These are phyloP conservation scores for Mantis religiosa DNA, from an alignment of 2,888 invertebrate species.

Conservation along the genomic window DNA sequence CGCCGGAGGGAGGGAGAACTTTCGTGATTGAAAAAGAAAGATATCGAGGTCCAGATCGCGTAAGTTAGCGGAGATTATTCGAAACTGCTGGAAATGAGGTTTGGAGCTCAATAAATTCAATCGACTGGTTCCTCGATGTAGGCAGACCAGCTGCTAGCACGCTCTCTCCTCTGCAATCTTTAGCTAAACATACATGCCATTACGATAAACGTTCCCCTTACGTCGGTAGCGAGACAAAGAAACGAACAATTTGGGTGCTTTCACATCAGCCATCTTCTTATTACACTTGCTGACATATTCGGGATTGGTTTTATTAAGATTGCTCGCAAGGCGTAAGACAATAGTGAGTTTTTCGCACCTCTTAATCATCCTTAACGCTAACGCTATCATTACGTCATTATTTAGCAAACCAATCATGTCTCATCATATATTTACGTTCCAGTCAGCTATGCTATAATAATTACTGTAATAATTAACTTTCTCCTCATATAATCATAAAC, in stretches of 20 bases:
- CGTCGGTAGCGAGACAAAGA: neutral
- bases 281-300: too few relatives aligned
- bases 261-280: neutral
- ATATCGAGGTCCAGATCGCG: neutral
- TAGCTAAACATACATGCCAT: neutral
- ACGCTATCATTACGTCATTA: too few relatives aligned
- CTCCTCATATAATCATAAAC: too few relatives aligned
- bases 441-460: too few relatives aligned
- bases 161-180: neutral
- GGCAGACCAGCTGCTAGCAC: neutral
- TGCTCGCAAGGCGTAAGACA: too few relatives aligned
- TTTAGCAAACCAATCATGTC: too few relatives aligned
- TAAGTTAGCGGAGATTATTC: neutral
- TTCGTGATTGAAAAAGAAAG: neutral
- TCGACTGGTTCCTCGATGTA: neutral
- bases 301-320: too few relatives aligned
- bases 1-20: neutral
- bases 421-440: too few relatives aligned
- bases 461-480: too few relatives aligned
- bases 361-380: too few relatives aligned
- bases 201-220: neutral
- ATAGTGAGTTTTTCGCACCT: too few relatives aligned
- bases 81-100: neutral
- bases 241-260: neutral
- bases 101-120: neutral